These are phyloP conservation scores for Bos javanicus DNA, from an alignment of 2,113 vertebrate genomes.

Conservation along the genomic window DNA sequence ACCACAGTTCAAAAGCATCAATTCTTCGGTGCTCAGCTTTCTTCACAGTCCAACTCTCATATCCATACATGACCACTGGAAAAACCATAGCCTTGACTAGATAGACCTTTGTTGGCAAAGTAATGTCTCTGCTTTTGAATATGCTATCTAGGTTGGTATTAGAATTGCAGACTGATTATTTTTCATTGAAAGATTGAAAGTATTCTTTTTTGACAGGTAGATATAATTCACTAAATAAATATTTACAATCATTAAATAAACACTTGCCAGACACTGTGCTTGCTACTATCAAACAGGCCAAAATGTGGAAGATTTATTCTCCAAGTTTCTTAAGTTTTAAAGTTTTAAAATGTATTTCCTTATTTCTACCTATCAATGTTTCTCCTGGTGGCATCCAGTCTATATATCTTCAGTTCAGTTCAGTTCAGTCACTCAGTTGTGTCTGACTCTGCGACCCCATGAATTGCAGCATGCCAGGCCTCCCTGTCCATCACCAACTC, in stretches of 20 bases:
- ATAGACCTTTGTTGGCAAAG: too few species aligned
- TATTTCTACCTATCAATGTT: background rate
- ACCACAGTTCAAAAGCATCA: too few species aligned
- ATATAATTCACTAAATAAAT: background rate
- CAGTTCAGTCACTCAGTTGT: too few species aligned
- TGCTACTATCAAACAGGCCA: background rate
- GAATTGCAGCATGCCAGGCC: too few species aligned
- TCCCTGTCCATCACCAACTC: too few species aligned
- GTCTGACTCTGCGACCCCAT: too few species aligned
- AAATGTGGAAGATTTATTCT: background rate
- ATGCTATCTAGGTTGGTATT: background rate
- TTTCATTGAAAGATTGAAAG: background rate
- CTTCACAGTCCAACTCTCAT: too few species aligned
- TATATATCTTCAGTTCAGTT: background rate
- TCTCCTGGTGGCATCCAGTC: background rate
- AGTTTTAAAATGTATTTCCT: background rate
- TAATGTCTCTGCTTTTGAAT: too few species aligned
- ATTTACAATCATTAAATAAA: slow-evolving; percentile 17
- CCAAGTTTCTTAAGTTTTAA: background rate
- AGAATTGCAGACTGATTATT: background rate
- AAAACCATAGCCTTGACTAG: too few species aligned
- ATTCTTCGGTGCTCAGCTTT: too few species aligned
- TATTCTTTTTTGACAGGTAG: background rate
- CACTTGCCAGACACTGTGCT: background rate
- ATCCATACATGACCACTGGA: too few species aligned